A percentile compares a stretch with the other conserved stretches of the same genome.
Conservation (phyloP, 1,140 invertebrate species). For the Arion vulgaris region DNA sequence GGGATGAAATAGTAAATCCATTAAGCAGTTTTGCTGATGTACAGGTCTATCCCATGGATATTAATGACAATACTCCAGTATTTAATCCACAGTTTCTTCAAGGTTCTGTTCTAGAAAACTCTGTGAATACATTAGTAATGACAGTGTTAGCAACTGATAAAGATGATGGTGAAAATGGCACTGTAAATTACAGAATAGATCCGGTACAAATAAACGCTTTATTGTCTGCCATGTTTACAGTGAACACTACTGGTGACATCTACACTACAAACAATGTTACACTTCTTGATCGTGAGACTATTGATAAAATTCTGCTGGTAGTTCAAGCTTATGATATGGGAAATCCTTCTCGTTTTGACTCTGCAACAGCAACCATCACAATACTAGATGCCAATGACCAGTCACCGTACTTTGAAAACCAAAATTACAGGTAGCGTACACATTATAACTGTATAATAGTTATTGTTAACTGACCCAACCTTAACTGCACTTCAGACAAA, state of each 20-base stretch:
- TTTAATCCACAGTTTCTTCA: not conserved
- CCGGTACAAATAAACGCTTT: not conserved
- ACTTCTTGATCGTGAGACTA: slow-evolving; percentile 11
- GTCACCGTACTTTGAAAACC: slow-evolving; percentile 10
- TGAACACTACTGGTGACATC: not conserved
- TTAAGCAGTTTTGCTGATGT: not conserved
- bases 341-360: not conserved
- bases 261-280: not conserved
- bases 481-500: too few relatives aligned
- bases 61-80: slow-evolving; percentile 28
- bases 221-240: not conserved
- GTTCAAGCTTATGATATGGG: slow-evolving; percentile 26
- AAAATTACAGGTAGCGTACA: slow-evolving; percentile 6
- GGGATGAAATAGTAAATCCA: slow-evolving; percentile 18
- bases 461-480: too few relatives aligned
- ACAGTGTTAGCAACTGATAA: slow-evolving; percentile 14
- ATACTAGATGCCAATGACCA: slow-evolving; percentile 21
- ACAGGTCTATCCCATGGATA: slow-evolving; percentile 6
- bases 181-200: slow-evolving; percentile 1
- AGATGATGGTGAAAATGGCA: slow-evolving; percentile 15
- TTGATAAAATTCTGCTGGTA: not conserved
- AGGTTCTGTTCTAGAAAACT: not conserved
- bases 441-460: too few relatives aligned
- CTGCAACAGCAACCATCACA: slow-evolving; percentile 17
- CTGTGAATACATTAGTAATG: not conserved